Evolutionary conservation across 2,797 vertebrate species (phyloP).

Genomic region (Cephalopachus bancanus): DNA sequence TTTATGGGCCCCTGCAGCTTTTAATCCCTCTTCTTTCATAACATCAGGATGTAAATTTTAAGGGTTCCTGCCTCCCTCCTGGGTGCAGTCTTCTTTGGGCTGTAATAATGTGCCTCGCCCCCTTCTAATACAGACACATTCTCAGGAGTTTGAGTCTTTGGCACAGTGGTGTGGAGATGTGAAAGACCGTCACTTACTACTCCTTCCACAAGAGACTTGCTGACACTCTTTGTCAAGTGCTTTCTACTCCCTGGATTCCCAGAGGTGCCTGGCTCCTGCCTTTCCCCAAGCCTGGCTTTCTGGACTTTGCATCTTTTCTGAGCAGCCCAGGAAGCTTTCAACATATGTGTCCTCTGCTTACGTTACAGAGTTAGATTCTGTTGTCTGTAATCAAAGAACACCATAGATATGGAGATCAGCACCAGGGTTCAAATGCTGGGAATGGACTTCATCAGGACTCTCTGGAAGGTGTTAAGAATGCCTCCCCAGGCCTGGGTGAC

Average conservation of each 20-base stretch:
- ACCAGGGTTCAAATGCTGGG: background rate
- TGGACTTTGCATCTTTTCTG: background rate
- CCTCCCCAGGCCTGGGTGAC: fast-evolving
- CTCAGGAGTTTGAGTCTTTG: too few species aligned
- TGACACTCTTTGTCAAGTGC: too few species aligned
- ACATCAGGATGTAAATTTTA: fast-evolving
- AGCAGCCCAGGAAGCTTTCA: background rate
- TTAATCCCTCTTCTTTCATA: fast-evolving
- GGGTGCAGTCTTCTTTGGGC: background rate
- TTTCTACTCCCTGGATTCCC: background rate
- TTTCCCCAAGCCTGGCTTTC: background rate
- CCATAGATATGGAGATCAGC: too few species aligned
- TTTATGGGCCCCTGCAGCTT: too few species aligned
- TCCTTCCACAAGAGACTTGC: too few species aligned
- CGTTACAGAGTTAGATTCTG: too few species aligned
- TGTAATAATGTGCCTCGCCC: fast-evolving
- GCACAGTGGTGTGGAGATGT: fast-evolving
- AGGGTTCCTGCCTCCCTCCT: fast-evolving
- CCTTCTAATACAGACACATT: fast-evolving
- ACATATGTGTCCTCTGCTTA: fast-evolving
- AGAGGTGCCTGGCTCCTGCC: fast-evolving
- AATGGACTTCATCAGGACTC: background rate
- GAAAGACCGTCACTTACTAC: too few species aligned
- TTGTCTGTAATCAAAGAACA: background rate
- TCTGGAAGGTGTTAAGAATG: fast-evolving